These are phyloP conservation scores for Siniperca scherzeri DNA, from an alignment of 2,797 vertebrate species.

Conservation along the genomic window DNA sequence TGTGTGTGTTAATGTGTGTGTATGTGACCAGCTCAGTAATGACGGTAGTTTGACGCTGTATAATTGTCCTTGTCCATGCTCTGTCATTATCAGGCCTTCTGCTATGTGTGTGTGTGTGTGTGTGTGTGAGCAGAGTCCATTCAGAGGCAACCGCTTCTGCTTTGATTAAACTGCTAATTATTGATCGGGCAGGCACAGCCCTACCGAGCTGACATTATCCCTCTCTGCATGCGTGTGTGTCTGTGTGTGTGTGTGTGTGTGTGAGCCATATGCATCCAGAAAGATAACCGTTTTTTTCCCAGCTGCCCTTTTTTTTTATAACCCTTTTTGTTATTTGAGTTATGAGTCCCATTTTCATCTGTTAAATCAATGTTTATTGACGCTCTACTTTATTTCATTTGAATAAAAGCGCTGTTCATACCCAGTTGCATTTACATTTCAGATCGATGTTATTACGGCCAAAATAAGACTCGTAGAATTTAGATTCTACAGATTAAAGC, in stretches of 20 bases:
- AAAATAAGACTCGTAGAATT: neutral
- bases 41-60: slow-evolving; percentile 37
- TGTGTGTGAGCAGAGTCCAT: slow-evolving; percentile 25
- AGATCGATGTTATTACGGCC: neutral
- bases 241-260: neutral
- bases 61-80: slow-evolving; percentile 64
- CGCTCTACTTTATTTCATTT: neutral
- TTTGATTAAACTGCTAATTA: slow-evolving; percentile 72
- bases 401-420: neutral
- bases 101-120: slow-evolving; percentile 13
- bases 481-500: neutral
- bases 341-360: neutral
- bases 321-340: neutral
- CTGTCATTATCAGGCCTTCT: slow-evolving; percentile 61
- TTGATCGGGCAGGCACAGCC: slow-evolving; percentile 56
- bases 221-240: slow-evolving; percentile 1
- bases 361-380: neutral
- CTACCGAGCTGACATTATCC: slow-evolving; percentile 50
- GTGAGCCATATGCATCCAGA: neutral
- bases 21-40: slow-evolving; percentile 31
- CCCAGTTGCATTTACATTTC: neutral
- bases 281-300: neutral
- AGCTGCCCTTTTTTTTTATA: slow-evolving; percentile 19
- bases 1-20: slow-evolving; percentile 21
- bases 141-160: slow-evolving; percentile 52